phyloP scores from a whole-genome alignment of 2,888 invertebrate species.

The Sinopyrophorus schimmeli region DNA sequence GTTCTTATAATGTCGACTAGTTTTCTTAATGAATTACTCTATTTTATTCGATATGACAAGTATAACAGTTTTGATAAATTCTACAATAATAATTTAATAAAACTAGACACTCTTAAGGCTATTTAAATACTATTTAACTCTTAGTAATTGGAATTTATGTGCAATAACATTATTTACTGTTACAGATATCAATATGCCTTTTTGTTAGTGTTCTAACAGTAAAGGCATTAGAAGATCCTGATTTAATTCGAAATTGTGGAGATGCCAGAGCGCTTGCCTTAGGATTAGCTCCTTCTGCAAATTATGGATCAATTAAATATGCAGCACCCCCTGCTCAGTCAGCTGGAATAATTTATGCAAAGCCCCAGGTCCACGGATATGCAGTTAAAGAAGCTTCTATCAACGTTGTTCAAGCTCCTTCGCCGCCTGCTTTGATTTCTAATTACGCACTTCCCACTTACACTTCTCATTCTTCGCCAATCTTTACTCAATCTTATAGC shows the following conservation, averaged over 20 bases:
- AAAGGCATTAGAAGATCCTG: conserved; percentile 41
- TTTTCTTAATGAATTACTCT: conserved; percentile 13
- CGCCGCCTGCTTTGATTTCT: conserved; percentile 19
- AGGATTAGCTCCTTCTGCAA: conserved; percentile 34
- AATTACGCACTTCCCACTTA: conserved; percentile 21
- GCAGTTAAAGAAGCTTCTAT: conserved; percentile 33
- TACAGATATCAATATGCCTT: conserved; percentile 24
- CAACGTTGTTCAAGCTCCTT: conserved; percentile 5
- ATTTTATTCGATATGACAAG: no score
- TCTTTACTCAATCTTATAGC: conserved; percentile 11
- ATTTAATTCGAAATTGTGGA: conserved; percentile 40
- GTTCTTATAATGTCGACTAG: no score
- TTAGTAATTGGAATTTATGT: conserved; percentile 4
- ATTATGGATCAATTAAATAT: conserved; percentile 10
- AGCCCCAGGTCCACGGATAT: conserved; percentile 30
- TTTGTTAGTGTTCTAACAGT: conserved; percentile 24
- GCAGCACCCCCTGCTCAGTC: conserved; percentile 4
- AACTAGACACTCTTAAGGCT: no score
- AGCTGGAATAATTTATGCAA: conserved; percentile 25
- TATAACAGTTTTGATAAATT: no score
- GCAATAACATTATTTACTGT: conserved; percentile 6
- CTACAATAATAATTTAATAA: no score
- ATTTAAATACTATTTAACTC: background rate
- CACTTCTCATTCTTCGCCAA: conserved; percentile 7
- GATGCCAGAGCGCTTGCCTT: conserved; percentile 42